These are phyloP conservation scores for Epirrhoe tristata DNA, from an alignment of 2,888 invertebrate genomes.

Conservation along the genomic window DNA sequence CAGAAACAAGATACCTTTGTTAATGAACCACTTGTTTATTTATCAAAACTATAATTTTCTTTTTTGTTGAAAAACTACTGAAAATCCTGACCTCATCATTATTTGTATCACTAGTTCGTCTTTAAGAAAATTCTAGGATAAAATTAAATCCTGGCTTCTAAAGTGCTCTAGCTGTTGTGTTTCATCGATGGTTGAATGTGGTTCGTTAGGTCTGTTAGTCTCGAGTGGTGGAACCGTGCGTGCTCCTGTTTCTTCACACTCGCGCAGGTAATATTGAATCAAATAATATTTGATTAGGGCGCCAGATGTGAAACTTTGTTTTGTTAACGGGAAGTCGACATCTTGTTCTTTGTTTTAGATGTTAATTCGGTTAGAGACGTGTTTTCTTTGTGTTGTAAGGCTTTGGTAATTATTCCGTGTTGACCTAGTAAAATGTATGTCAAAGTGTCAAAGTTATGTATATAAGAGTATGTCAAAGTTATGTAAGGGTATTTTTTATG, in stretches of 20 bases:
- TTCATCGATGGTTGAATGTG: constrained; percentile 57
- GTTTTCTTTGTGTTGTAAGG: constrained; percentile 29
- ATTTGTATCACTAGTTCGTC: too few relatives aligned
- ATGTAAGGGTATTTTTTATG: too few relatives aligned
- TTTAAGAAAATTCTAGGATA: too few relatives aligned
- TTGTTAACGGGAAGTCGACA: constrained; percentile 52
- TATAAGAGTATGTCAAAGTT: too few relatives aligned
- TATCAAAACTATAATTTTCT: too few relatives aligned
- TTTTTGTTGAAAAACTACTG: too few relatives aligned
- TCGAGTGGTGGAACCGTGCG: constrained; percentile 56
- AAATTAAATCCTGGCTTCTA: too few relatives aligned
- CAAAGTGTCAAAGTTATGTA: background rate
- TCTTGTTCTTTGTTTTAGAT: constrained; percentile 41
- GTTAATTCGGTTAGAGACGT: constrained; percentile 38
- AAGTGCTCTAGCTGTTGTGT: constrained; percentile 8
- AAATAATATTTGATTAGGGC: constrained; percentile 73
- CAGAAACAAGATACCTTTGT: too few relatives aligned
- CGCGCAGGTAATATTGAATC: constrained; percentile 63
- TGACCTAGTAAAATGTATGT: background rate
- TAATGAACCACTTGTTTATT: too few relatives aligned
- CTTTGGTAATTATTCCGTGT: background rate
- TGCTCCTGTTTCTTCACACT: constrained; percentile 58
- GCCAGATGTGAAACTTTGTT: constrained; percentile 63
- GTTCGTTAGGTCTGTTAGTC: constrained; percentile 76
- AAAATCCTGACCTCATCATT: too few relatives aligned